Conservation (phyloP, 2,888 invertebrate species). For the Zeuzera pyrina region DNA sequence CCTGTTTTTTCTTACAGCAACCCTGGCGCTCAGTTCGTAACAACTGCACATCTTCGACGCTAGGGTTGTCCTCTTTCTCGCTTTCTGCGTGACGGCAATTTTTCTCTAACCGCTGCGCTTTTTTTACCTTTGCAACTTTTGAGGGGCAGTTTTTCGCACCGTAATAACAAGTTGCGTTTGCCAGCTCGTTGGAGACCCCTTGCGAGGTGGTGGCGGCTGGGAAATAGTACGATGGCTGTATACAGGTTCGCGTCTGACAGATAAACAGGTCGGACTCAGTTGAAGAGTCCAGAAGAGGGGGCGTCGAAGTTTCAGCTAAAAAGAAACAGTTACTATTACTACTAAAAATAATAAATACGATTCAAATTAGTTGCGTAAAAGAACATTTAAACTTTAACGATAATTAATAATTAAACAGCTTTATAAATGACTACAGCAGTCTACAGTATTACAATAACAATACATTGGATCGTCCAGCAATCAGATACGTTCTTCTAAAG, state of each 20-base stretch:
- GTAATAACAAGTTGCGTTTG: slow-evolving; percentile 41
- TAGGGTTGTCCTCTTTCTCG: slow-evolving; percentile 48
- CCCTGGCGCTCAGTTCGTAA: slow-evolving; percentile 39
- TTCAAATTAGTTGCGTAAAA: too few species aligned
- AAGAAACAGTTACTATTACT: too few species aligned
- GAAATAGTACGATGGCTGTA: slow-evolving; percentile 61
- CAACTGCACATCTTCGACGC: slow-evolving; percentile 49
- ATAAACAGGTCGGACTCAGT: slow-evolving; percentile 54
- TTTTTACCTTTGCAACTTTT: slow-evolving; percentile 42
- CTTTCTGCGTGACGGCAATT: slow-evolving; percentile 32
- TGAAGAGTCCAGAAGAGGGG: slow-evolving; percentile 48
- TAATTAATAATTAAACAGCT: too few species aligned
- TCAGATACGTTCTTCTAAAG: too few species aligned
- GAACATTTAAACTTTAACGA: too few species aligned
- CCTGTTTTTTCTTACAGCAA: slow-evolving; percentile 46
- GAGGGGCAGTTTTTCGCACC: slow-evolving; percentile 58
- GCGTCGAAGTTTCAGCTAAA: slow-evolving; percentile 56
- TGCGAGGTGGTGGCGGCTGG: slow-evolving; percentile 35
- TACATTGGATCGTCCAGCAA: too few species aligned
- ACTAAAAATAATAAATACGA: too few species aligned
- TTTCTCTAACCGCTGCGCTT: slow-evolving; percentile 27
- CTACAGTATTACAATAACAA: too few species aligned
- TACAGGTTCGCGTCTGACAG: slow-evolving; percentile 57
- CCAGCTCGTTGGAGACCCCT: slow-evolving; percentile 21
- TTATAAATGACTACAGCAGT: too few species aligned